A percentile compares a stretch with the other conserved stretches of the same genome.
Evolutionary conservation across 2,888 invertebrate genomes (phyloP).

Genomic region (Hypselothyrea guttata): DNA sequence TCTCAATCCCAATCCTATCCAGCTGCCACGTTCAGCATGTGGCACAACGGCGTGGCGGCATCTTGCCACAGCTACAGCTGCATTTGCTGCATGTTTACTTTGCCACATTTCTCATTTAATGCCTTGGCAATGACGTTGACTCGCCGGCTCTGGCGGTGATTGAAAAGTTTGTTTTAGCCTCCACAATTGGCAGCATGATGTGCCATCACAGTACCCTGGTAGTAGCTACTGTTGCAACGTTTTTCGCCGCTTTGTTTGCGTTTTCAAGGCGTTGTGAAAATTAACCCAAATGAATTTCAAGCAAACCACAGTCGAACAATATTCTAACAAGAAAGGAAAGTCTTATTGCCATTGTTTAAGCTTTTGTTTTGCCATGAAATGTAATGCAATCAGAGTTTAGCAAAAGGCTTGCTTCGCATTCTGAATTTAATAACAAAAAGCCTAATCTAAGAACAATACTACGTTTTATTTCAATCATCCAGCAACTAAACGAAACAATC

Average conservation of each 20-base stretch:
- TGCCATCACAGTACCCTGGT: too few species aligned
- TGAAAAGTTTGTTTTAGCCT: constrained; percentile 64
- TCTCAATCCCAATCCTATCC: too few species aligned
- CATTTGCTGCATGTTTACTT: constrained; percentile 62
- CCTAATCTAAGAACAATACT: too few species aligned
- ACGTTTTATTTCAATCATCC: too few species aligned
- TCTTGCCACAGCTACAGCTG: constrained; percentile 14
- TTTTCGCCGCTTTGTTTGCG: constrained; percentile 3
- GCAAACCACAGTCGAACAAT: not conserved
- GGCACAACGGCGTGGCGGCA: constrained; percentile 34
- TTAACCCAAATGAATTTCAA: constrained; percentile 10
- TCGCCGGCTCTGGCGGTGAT: constrained; percentile 63
- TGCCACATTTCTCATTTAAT: constrained; percentile 70
- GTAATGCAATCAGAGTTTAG: too few species aligned
- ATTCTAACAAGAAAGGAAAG: not conserved
- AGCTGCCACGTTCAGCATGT: constrained; percentile 27
- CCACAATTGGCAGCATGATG: too few species aligned
- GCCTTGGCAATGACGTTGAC: constrained; percentile 63
- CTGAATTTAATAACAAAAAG: too few species aligned
- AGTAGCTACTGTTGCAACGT: not conserved
- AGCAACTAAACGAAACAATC: too few species aligned
- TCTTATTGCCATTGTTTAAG: not conserved
- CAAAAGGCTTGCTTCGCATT: too few species aligned
- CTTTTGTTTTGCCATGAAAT: too few species aligned
- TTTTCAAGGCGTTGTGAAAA: constrained; percentile 17